Evolutionary conservation across 2,888 invertebrate genomes (phyloP), one percentile per base, ranked within the genome.

Genomic region (Onchidella celtica): DNA sequence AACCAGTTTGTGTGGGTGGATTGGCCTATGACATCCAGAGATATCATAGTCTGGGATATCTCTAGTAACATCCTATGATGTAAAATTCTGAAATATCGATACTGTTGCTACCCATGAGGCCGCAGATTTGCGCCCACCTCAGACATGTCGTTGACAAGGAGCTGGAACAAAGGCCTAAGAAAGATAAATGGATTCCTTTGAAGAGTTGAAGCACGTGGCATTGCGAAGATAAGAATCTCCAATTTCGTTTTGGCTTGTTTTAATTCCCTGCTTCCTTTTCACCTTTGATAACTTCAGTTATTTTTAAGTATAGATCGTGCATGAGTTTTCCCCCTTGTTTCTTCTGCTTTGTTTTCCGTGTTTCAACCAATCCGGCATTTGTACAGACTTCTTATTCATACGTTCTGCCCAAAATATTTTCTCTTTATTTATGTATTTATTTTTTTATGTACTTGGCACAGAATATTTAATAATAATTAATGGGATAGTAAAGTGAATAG

Each of bases 121-220:
- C 47, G 9, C 47, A 47, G 47, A 17, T 32, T 72, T 47, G 72
- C 72, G 9, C 34, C 17, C 4, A 55, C 57, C 57, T 57, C 29
- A 14, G 11, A n/a, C 38, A 32, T 72, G 72, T 72, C 72, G 57
- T 55, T 55, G 55, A 72, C 32, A 72, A 57, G 3, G 9, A 14
- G 1, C 14, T 24, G 38, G 4, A 74, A 74, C 74, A 74, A 61
- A 74, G 61, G 29, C 36, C n/a, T n/a, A n/a, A 61, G 11, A 27
- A 27, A 32, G 61, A 61, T 61, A 61, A 36, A 61, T 61, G 34
- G 29, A 14, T 36, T 61, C 61, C 61, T 74, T 74, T 74, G 74
- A 74, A 61, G 74, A 36, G 0, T 38, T 24, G 34, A 38, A 29
- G 24, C 61, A 38, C 61, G 57, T 47, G 36, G 27, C 24, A n/a